These are phyloP conservation scores for Helostoma temminkii DNA, from an alignment of 2,797 vertebrate species.

Conservation along the genomic window DNA sequence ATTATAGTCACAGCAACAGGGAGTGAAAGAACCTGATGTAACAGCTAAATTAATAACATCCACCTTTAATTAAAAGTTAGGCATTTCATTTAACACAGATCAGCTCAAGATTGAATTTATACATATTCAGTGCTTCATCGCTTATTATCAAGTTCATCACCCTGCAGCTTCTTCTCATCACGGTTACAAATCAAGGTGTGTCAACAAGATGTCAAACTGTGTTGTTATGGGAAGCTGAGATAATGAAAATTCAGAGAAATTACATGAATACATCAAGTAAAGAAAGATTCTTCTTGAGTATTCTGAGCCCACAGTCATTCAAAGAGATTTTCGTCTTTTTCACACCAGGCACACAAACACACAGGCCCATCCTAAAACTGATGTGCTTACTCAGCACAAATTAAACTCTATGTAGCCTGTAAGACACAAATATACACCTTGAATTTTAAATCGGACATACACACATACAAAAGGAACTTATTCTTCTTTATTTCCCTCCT, in stretches of 20 bases:
- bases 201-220: constrained; percentile 41
- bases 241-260: constrained; percentile 36
- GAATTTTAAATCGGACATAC: constrained; percentile 1
- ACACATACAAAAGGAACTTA: constrained; percentile 1
- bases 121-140: constrained; percentile 52
- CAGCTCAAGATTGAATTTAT: constrained; percentile 54
- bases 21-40: constrained; percentile 31
- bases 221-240: constrained; percentile 7
- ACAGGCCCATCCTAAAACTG: constrained; percentile 30
- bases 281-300: constrained; percentile 20
- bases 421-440: constrained; percentile 12
- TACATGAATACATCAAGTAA: neutral
- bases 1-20: constrained; percentile 36
- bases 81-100: constrained; percentile 68
- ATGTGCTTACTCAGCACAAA: constrained; percentile 58
- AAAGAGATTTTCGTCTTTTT: constrained; percentile 6
- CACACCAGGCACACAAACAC: constrained; percentile 19
- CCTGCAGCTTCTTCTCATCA: constrained; percentile 41
- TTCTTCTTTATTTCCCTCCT: neutral
- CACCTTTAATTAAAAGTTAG: constrained; percentile 66
- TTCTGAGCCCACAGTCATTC: constrained; percentile 14
- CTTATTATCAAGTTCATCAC: constrained; percentile 58
- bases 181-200: constrained; percentile 36
- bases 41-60: constrained; percentile 57
- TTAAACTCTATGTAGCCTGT: constrained; percentile 24